Evolutionary conservation across 1,140 invertebrate genomes (phyloP).

Genomic region (Danaus plexippus): DNA sequence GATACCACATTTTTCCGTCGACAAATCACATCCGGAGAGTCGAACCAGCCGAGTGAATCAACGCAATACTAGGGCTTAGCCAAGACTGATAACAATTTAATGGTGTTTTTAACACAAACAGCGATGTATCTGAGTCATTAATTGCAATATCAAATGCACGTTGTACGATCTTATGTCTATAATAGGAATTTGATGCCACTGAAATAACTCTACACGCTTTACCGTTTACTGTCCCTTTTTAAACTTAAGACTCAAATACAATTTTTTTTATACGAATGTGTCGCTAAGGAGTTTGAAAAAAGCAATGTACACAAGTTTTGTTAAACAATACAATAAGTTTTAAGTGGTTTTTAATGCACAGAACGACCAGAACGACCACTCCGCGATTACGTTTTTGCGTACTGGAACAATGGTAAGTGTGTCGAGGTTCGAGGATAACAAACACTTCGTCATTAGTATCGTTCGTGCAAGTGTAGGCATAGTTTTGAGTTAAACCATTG

Average conservation of each 20-base stretch:
- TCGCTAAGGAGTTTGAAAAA: neutral
- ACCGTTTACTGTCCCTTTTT: slow-evolving; percentile 27
- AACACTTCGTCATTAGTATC: slow-evolving; percentile 47
- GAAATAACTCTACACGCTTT: slow-evolving; percentile 27
- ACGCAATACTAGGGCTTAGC: slow-evolving; percentile 38
- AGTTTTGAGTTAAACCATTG: slow-evolving; percentile 28
- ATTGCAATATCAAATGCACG: slow-evolving; percentile 16
- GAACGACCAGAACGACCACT: slow-evolving; percentile 39
- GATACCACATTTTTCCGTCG: slow-evolving; percentile 66
- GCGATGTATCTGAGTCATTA: slow-evolving; percentile 29
- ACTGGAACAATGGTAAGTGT: slow-evolving; percentile 57
- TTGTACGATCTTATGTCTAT: slow-evolving; percentile 15
- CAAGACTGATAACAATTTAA: slow-evolving; percentile 51
- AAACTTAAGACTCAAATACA: slow-evolving; percentile 29
- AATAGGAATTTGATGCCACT: slow-evolving; percentile 23
- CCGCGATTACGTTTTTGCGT: slow-evolving; percentile 48
- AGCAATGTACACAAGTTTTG: slow-evolving; percentile 6
- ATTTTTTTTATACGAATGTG: slow-evolving; percentile 24
- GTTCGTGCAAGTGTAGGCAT: slow-evolving; percentile 40
- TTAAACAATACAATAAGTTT: slow-evolving; percentile 4
- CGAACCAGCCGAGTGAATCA: slow-evolving; percentile 55
- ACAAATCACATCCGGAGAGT: slow-evolving; percentile 67
- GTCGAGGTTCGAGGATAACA: slow-evolving; percentile 36
- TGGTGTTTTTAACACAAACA: slow-evolving; percentile 31
- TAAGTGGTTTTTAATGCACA: slow-evolving; percentile 17